Conservation (phyloP, 53 echinoderm and acorn worm genomes). For the Luidia sarsii region DNA sequence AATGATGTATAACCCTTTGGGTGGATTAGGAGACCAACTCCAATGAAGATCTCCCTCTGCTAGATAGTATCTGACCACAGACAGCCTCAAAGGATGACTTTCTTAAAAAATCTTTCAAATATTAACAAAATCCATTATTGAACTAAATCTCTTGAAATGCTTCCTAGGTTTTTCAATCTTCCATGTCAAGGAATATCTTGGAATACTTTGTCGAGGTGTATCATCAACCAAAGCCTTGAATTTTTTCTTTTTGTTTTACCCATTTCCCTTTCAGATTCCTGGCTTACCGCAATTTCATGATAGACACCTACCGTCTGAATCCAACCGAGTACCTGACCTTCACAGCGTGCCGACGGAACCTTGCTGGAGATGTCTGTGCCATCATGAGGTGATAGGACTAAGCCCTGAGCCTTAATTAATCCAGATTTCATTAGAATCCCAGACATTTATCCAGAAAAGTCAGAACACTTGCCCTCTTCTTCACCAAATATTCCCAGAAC, state of each 20-base stretch:
- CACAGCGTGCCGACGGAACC: constrained; percentile 91
- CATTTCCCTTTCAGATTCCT: constrained; percentile 62
- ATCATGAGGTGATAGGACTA: constrained; percentile 89
- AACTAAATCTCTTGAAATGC: too few relatives aligned
- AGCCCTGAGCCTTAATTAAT: too few relatives aligned
- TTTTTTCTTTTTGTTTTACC: not conserved
- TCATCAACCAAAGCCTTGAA: not conserved
- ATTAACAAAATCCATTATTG: too few relatives aligned
- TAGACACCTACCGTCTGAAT: constrained; percentile 98
- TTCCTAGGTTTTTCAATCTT: too few relatives aligned
- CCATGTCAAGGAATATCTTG: too few relatives aligned
- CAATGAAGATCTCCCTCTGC: constrained; percentile 45
- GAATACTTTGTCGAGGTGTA: too few relatives aligned
- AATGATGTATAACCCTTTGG: constrained; percentile 47
- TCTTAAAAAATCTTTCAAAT: too few relatives aligned
- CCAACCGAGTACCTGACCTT: constrained; percentile 95
- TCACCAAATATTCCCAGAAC: too few relatives aligned
- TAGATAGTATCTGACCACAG: constrained; percentile 59
- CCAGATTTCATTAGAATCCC: too few relatives aligned
- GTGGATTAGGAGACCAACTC: constrained; percentile 42
- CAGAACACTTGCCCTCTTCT: not conserved
- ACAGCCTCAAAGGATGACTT: too few relatives aligned
- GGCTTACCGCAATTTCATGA: constrained; percentile 98
- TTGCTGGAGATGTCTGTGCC: constrained; percentile 97
- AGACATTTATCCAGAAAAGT: not conserved